These are phyloP conservation scores for Eupithecia tripunctaria DNA, from an alignment of 2,888 invertebrate genomes.

Conservation along the genomic window DNA sequence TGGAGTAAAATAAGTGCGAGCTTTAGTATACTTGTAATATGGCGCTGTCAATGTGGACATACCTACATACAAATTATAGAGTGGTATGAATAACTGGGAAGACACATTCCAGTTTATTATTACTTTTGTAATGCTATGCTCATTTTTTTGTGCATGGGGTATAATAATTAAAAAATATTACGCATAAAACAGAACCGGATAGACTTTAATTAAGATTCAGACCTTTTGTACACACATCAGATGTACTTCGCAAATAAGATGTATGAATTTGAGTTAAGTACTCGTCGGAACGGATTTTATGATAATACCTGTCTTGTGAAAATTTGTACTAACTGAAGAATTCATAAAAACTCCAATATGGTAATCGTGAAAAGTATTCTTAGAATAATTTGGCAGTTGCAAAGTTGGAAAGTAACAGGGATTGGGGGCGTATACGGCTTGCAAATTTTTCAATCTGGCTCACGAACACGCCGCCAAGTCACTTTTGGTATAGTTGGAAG, in stretches of 20 bases:
- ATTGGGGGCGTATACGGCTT: constrained; percentile 38
- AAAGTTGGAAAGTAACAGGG: constrained; percentile 37
- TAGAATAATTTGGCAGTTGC: constrained; percentile 35
- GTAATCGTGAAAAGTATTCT: constrained; percentile 30
- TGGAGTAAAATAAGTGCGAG: not conserved
- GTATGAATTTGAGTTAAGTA: not conserved
- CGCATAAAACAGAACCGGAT: not conserved
- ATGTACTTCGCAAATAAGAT: not conserved
- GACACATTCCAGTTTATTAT: too few relatives aligned
- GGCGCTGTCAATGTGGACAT: not conserved
- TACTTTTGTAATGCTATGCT: too few relatives aligned
- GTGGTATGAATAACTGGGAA: not conserved
- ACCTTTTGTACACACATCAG: not conserved
- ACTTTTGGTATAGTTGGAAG: constrained; percentile 38
- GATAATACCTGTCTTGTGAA: constrained; percentile 2
- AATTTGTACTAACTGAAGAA: constrained; percentile 11
- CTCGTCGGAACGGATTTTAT: not conserved
- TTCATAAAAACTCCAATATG: constrained; percentile 31
- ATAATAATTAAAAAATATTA: not conserved
- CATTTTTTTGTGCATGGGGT: too few relatives aligned
- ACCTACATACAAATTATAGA: not conserved
- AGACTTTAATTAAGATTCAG: not conserved
- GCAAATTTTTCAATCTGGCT: constrained; percentile 45
- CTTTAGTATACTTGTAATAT: not conserved
- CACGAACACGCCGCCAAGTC: constrained; percentile 43